Evolutionary conservation across 2,797 vertebrate species (phyloP), one percentile per base, ranked within the genome.

Genomic region (Morelia viridis): DNA sequence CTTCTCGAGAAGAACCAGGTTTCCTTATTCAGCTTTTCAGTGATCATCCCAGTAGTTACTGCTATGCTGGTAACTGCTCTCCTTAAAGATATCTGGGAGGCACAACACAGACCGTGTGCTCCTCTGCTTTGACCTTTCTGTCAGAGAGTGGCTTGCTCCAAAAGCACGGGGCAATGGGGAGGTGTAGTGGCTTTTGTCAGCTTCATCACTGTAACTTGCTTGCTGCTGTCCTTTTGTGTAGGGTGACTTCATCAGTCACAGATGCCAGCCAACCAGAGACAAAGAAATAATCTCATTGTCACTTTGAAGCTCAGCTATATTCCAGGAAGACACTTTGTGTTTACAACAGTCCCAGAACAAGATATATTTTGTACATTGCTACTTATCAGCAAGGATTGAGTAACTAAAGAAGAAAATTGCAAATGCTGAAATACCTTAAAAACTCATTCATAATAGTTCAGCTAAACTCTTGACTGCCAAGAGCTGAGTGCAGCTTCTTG

Each of bases 21-120:
- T 12, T 89, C 56, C 13, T 26, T 57, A 19, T 58, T 92, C 46
- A 64, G 53, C 50, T 1, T 0, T 85, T 2, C 4, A 89, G 0
- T 2, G 56, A 91, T 93, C 92, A 89, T 62, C 83, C 92, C 93
- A 19, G 24, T 41, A 85, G 22, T 0, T 10, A 61, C 76, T 90
- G 17, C 57, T 92, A 17, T 80, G 92, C 31, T 83, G 46, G 22
- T 71, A 0, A 0, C 57, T 22, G 0, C 0, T 62, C 0, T 0
- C 87, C 5, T 68, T 89, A 91, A 0, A 24, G 90, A 92, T 90
- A 88, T 89, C 85, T 31, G 95, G 53, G 0, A 56, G 88, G 10
- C 6, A 65, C 50, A 50, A 19, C 19, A 4, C 62, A 22, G 65
- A 68, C 71, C 26, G 53, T 26, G 31, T 57, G 28, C 17, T 26